Conservation (phyloP, 2,888 invertebrate species). For the Sabellastarte sp. region DNA sequence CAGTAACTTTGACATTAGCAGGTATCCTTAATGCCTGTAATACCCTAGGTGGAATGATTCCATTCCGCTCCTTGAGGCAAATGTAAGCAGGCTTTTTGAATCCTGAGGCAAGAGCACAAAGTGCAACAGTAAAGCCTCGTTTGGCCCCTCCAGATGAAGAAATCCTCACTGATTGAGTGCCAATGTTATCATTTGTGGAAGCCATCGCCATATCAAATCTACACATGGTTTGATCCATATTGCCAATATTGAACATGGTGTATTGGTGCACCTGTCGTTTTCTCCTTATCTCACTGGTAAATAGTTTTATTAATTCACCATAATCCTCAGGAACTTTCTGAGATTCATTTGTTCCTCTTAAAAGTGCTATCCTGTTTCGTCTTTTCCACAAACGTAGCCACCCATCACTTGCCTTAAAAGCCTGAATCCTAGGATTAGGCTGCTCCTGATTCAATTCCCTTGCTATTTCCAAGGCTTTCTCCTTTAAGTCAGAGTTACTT, state of each 20-base stretch:
- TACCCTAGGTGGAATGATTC: neutral
- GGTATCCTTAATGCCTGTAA: neutral
- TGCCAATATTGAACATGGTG: neutral
- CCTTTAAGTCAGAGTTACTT: neutral
- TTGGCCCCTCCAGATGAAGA: neutral
- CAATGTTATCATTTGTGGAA: neutral
- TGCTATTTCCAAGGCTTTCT: neutral
- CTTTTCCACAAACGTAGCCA: neutral
- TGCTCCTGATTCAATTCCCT: no score
- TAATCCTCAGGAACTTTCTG: neutral
- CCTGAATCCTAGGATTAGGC: neutral
- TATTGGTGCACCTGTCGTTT: neutral
- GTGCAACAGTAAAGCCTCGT: neutral
- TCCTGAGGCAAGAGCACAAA: neutral
- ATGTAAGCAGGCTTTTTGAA: neutral
- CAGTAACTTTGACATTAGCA: neutral
- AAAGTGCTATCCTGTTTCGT: neutral
- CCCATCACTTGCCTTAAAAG: neutral
- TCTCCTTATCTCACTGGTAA: neutral
- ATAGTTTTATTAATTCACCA: neutral
- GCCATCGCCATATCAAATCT: slow-evolving; percentile 2
- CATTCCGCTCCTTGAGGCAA: neutral
- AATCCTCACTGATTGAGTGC: neutral
- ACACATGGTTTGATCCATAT: neutral
- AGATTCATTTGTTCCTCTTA: neutral